These are phyloP conservation scores for Asobara japonica DNA, from an alignment of 1,140 invertebrate species.

Conservation along the genomic window DNA sequence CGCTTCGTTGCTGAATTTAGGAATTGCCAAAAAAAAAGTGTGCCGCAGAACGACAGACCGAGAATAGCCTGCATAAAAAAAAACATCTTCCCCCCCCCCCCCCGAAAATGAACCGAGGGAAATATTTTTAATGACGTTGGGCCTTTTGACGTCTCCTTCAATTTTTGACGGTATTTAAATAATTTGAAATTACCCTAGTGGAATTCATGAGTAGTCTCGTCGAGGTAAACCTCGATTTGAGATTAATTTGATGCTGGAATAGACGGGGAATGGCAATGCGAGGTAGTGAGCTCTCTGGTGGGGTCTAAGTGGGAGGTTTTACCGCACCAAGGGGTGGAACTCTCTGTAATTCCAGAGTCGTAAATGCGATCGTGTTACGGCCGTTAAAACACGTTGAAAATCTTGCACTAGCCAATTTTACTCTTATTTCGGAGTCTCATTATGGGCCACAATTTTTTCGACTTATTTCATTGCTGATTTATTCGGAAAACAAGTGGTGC, in stretches of 20 bases:
- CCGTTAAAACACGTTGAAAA: neutral
- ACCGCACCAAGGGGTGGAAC: neutral
- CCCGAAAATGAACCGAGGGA: no score
- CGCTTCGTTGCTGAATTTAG: no score
- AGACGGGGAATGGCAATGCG: neutral
- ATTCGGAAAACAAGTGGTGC: no score
- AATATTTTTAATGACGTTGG: neutral
- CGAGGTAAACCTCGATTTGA: neutral
- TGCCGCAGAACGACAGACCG: no score
- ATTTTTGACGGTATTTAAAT: neutral
- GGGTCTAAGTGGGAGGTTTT: neutral
- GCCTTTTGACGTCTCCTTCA: neutral
- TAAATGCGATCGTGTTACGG: neutral
- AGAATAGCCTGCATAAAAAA: no score
- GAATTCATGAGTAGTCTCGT: neutral
- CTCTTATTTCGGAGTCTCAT: neutral
- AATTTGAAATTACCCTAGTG: slow-evolving; percentile 2
- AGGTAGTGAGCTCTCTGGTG: neutral
- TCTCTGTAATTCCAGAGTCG: slow-evolving; percentile 5
- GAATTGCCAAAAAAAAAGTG: no score
- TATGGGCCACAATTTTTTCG: neutral
- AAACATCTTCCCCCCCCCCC: no score
- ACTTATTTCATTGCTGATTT: neutral
- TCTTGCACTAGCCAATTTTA: neutral
- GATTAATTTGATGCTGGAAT: neutral